phyloP scores from a whole-genome alignment of 2,888 invertebrate species.

The Agrochola lychnidis region DNA sequence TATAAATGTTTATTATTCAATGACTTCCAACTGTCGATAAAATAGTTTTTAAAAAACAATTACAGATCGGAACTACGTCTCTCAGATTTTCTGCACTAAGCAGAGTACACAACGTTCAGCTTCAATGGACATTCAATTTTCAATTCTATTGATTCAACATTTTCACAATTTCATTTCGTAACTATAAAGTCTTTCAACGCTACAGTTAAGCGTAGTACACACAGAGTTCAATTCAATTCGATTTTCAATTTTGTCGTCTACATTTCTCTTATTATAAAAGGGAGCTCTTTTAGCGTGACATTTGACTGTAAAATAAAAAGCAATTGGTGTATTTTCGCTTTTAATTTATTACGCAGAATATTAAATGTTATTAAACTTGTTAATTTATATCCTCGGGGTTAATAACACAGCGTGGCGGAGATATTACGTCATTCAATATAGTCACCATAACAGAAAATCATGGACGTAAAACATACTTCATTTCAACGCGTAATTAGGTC shows the following conservation, averaged over 20 bases:
- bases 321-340: slow-evolving; percentile 24
- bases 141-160: slow-evolving; percentile 7
- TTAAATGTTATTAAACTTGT: slow-evolving; percentile 37
- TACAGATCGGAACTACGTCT: not conserved
- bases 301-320: slow-evolving; percentile 33
- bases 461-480: slow-evolving; percentile 8
- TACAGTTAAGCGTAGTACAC: slow-evolving; percentile 21
- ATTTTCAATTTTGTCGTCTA: slow-evolving; percentile 22
- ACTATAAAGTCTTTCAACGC: not conserved
- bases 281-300: slow-evolving; percentile 20
- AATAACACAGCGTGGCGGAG: slow-evolving; percentile 36
- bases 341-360: slow-evolving; percentile 36
- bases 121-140: slow-evolving; percentile 24
- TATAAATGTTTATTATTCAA: slow-evolving; percentile 18
- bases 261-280: slow-evolving; percentile 1
- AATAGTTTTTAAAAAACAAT: slow-evolving; percentile 7
- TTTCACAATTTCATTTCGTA: not conserved
- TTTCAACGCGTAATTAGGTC: slow-evolving; percentile 3
- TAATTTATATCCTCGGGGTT: slow-evolving; percentile 51
- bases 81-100: not conserved
- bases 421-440: slow-evolving; percentile 44
- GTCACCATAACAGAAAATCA: slow-evolving; percentile 24
- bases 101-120: not conserved
- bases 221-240: slow-evolving; percentile 30
- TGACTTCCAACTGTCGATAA: not conserved